These are phyloP conservation scores for Chloroclystis v-ata DNA, from an alignment of 2,888 invertebrate species.

Conservation along the genomic window DNA sequence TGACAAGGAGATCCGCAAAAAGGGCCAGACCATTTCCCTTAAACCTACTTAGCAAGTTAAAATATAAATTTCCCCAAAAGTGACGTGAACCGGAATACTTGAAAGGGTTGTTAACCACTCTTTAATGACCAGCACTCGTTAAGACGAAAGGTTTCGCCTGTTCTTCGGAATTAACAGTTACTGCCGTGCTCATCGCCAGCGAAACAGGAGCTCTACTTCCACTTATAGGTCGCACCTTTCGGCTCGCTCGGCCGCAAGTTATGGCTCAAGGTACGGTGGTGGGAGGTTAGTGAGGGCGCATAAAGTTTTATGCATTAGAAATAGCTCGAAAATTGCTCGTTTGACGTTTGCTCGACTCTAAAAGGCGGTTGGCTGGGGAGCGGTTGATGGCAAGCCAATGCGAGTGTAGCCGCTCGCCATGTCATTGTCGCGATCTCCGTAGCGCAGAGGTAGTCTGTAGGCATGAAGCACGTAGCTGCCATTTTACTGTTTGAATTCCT, in stretches of 20 bases:
- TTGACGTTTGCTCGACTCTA: slow-evolving; percentile 55
- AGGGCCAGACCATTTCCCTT: slow-evolving; percentile 1
- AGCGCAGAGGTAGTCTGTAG: too few relatives aligned
- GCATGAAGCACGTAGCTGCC: too few relatives aligned
- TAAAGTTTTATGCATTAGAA: slow-evolving; percentile 69
- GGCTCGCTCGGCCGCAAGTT: slow-evolving; percentile 14
- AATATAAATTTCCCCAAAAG: slow-evolving; percentile 27
- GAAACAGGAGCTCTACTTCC: slow-evolving; percentile 30
- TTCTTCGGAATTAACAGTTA: slow-evolving; percentile 68
- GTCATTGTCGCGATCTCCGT: too few relatives aligned
- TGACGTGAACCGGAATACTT: slow-evolving; percentile 25
- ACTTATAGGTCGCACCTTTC: slow-evolving; percentile 5
- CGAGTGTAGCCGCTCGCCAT: too few relatives aligned
- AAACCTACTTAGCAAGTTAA: slow-evolving; percentile 19
- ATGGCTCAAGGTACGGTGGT: slow-evolving; percentile 39
- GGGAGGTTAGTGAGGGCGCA: slow-evolving; percentile 47
- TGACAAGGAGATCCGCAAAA: background rate
- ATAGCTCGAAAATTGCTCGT: slow-evolving; percentile 68
- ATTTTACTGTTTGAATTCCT: background rate
- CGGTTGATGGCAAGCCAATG: slow-evolving; percentile 22
- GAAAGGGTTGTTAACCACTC: slow-evolving; percentile 51
- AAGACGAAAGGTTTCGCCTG: slow-evolving; percentile 67
- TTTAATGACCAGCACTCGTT: slow-evolving; percentile 66
- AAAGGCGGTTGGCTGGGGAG: slow-evolving; percentile 37
- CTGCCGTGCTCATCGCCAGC: slow-evolving; percentile 41